These are phyloP conservation scores for Orius insidiosus DNA, from an alignment of 1,140 invertebrate species.

Conservation along the genomic window DNA sequence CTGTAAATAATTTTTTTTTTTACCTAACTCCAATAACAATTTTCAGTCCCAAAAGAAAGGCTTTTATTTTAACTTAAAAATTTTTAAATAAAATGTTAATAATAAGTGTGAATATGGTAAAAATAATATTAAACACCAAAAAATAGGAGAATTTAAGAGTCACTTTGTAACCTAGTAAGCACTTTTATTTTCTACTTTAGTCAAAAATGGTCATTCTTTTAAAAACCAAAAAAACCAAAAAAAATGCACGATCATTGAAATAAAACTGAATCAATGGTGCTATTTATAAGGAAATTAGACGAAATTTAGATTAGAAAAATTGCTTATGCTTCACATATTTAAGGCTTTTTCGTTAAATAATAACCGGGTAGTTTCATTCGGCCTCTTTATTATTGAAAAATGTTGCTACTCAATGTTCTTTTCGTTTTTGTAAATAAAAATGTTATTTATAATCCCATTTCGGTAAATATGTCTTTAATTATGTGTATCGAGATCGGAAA, in stretches of 20 bases:
- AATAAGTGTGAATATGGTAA: no score
- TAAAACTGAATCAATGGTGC: constrained; percentile 11
- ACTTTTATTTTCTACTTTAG: constrained; percentile 9
- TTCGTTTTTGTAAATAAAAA: neutral
- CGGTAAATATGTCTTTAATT: constrained; percentile 6
- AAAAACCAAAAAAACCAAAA: neutral
- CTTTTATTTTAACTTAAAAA: no score
- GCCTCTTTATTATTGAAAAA: neutral
- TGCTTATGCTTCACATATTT: neutral
- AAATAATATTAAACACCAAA: no score
- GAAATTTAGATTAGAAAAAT: neutral
- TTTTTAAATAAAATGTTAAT: no score
- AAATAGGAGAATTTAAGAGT: no score
- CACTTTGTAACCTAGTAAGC: neutral
- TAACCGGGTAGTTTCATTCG: neutral
- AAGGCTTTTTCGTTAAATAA: neutral
- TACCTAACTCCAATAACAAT: no score
- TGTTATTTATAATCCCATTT: constrained; percentile 1
- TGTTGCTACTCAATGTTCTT: neutral
- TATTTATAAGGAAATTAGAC: constrained; percentile 2
- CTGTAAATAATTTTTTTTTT: no score
- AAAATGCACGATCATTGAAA: constrained; percentile 10
- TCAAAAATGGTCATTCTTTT: no score
- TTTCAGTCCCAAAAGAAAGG: no score
- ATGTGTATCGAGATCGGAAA: neutral